Percentiles rank a stretch among this genome's conserved stretches.
phyloP scores from a whole-genome alignment of 2,797 vertebrate species.

The Hirundo rustica region DNA sequence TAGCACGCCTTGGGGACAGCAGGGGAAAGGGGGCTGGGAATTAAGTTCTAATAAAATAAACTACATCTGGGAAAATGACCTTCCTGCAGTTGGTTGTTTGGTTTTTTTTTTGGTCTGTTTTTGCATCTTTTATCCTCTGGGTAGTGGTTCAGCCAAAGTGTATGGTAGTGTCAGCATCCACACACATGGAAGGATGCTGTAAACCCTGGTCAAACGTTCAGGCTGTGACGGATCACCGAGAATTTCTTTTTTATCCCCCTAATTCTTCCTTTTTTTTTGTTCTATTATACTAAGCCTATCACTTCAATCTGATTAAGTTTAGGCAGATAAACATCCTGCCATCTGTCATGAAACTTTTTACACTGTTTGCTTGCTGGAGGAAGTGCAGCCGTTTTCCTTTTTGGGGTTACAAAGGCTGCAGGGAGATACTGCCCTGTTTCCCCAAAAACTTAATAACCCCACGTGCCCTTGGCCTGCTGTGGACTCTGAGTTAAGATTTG shows the following conservation, averaged over 20 bases:
- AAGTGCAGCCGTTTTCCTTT: neutral
- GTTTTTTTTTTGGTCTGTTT: neutral
- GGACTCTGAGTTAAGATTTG: neutral
- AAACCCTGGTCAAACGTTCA: neutral
- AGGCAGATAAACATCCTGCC: conserved; percentile 52
- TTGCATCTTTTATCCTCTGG: neutral
- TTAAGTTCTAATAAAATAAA: neutral
- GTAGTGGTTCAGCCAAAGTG: neutral
- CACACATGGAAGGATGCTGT: neutral
- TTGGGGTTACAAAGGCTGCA: neutral
- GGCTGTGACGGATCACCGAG: neutral
- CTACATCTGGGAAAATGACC: conserved; percentile 29
- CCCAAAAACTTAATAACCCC: neutral
- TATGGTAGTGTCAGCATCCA: neutral
- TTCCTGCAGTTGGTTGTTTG: neutral
- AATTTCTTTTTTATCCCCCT: neutral
- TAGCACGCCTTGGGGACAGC: neutral
- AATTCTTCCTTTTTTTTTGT: conserved; percentile 29
- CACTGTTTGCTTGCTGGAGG: neutral
- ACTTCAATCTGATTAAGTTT: conserved; percentile 19
- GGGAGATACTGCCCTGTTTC: neutral
- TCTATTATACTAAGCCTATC: neutral
- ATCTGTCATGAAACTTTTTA: conserved; percentile 20
- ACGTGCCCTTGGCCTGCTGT: neutral
- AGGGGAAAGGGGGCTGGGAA: neutral